Base-by-base conservation (phyloP, 64 coral and sea anemone species). In the Montipora cactus region DNA sequence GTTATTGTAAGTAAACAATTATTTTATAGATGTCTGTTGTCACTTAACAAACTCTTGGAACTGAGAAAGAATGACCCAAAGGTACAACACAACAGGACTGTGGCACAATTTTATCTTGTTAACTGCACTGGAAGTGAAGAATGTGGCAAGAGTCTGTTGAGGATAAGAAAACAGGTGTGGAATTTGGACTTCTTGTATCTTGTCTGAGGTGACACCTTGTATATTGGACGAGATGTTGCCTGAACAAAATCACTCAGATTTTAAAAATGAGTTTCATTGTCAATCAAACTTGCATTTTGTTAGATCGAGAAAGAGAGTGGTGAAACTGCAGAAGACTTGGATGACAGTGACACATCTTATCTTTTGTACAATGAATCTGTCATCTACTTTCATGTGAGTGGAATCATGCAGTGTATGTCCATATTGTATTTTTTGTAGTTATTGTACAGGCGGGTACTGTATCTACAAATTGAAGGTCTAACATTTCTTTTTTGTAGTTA, bases 61-160 rank as follows among this genome's bases (percentile, higher is more conserved):
- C 80, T 99, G 44, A 89, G 98, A 48, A 90, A 79, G 47, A 99
- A 93, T 92, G 98, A 99, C 52, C 51, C 82, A 8, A 99, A 99
- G 46, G 95, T 99, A 3, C 76, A 89, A 5, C 98, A 99, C 16
- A 99, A 99, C 77, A 99, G 89, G 61, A 90, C 68, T 77, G 95
- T 99, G 0, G 95, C 95, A 79, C 88, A 96, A 20, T 99, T 92
- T 28, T 99, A 93, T 67, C 85, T 90, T 15, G 92, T 92, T 59
- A 84, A 89, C 61, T 90, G 93, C 44, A 77, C 90, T 58, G 94
- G 89, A 93, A 96, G 92, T 77, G 98, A 99, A 15, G 98, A 99
- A 76, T 99, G 91, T 64, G 84, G 66, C 84, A 92, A 71, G 49
- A 91, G 84, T 74, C 83, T 99, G 67, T 70, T 88, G 7, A 78